Evolutionary conservation across 2,113 vertebrate species (phyloP).

Genomic region (Brachypteracias leptosomus): DNA sequence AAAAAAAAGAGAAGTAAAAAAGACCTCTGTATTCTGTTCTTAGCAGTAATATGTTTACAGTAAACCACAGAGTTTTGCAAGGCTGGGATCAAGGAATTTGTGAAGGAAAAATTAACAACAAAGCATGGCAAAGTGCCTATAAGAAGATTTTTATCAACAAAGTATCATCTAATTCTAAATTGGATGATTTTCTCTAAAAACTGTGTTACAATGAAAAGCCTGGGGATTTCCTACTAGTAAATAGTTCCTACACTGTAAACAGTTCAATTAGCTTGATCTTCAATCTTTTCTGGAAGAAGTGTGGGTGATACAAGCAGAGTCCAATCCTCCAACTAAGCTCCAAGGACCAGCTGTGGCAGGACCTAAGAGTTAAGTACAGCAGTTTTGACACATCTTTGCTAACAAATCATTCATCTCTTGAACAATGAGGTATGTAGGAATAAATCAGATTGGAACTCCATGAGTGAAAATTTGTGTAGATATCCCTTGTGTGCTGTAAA

Average conservation of each 20-base stretch:
- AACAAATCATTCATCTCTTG: not conserved
- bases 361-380: not conserved
- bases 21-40: not conserved
- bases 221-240: not conserved
- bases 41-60: not conserved
- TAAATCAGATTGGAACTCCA: not conserved
- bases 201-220: not conserved
- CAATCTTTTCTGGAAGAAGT: not conserved
- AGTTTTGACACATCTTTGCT: not conserved
- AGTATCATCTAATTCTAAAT: not conserved
- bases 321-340: not conserved
- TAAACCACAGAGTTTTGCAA: not conserved
- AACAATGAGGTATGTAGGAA: not conserved
- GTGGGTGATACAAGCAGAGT: not conserved
- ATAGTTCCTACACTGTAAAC: not conserved
- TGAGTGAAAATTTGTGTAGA: not conserved
- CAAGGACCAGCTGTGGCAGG: not conserved
- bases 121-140: not conserved
- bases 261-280: not conserved
- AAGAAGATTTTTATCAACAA: conserved; percentile 12
- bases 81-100: not conserved
- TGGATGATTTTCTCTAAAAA: not conserved
- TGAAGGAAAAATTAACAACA: not conserved
- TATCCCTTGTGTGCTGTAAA: not conserved
- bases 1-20: not conserved